These are phyloP conservation scores for Sebastolobus alascanus DNA, from an alignment of 2,797 vertebrate species.

Conservation along the genomic window DNA sequence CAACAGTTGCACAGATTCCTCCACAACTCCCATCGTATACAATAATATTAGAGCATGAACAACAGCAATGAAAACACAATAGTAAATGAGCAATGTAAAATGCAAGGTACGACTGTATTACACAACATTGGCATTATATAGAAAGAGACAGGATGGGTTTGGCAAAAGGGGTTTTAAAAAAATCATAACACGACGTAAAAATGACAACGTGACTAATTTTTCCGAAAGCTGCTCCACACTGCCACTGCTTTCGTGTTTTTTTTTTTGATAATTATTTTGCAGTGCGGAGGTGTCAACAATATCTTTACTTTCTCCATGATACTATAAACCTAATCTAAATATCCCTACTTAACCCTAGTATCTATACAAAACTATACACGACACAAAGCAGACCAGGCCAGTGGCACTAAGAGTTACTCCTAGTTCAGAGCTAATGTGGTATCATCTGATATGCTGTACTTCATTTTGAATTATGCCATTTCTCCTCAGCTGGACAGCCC, in stretches of 20 bases:
- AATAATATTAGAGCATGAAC: constrained; percentile 75
- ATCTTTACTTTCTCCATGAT: constrained; percentile 46
- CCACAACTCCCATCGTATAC: constrained; percentile 49
- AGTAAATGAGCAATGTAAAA: constrained; percentile 76
- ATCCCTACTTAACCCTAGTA: constrained; percentile 60
- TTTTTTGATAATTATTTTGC: constrained; percentile 31
- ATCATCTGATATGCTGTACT: constrained; percentile 28
- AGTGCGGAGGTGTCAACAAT: constrained; percentile 69
- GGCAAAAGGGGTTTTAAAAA: constrained; percentile 57
- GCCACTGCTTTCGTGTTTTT: constrained; percentile 24
- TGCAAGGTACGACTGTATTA: constrained; percentile 62
- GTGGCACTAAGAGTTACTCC: constrained; percentile 43
- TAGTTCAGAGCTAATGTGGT: constrained; percentile 46
- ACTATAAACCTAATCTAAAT: constrained; percentile 61
- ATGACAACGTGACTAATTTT: constrained; percentile 17
- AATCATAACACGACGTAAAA: constrained; percentile 46
- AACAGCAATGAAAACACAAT: constrained; percentile 76
- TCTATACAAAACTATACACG: constrained; percentile 74
- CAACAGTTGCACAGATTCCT: constrained; percentile 58
- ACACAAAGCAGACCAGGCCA: constrained; percentile 60
- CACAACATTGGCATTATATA: constrained; percentile 70
- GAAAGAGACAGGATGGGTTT: constrained; percentile 56
- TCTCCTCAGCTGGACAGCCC: constrained; percentile 7
- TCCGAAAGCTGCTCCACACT: constrained; percentile 68
- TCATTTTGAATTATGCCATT: constrained; percentile 27